Percentiles rank a stretch among this genome's conserved stretches.
These are phyloP conservation scores for Drosophila repleta DNA, from an alignment of 1,140 invertebrate species.

Conservation along the genomic window DNA sequence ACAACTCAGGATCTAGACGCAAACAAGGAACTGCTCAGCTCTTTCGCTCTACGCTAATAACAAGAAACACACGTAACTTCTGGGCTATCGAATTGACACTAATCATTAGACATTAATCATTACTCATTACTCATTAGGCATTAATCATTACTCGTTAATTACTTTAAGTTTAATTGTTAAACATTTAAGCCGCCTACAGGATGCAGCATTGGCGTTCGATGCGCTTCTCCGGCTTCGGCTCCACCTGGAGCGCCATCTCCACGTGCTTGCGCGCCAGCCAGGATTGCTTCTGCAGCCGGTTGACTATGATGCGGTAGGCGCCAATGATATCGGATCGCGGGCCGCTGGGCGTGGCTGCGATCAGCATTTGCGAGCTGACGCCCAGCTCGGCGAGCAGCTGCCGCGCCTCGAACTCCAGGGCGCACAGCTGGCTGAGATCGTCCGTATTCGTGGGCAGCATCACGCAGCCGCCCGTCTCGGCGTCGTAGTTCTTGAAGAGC, in stretches of 20 bases:
- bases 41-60: constrained; percentile 14
- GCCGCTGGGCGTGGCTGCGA: constrained; percentile 77
- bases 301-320: constrained; percentile 84
- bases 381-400: constrained; percentile 83
- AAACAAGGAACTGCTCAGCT: constrained; percentile 63
- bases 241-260: constrained; percentile 76
- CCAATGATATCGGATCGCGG: constrained; percentile 84
- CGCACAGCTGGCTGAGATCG: constrained; percentile 79
- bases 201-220: constrained; percentile 80
- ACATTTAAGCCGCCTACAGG: constrained; percentile 63
- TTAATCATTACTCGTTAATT: constrained; percentile 3
- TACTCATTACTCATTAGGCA: constrained; percentile 8
- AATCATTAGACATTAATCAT: constrained; percentile 21
- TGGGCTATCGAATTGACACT: constrained; percentile 35
- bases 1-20: constrained; percentile 54
- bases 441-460: constrained; percentile 84
- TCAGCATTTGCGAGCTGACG: constrained; percentile 82
- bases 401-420: constrained; percentile 83
- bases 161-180: constrained; percentile 24
- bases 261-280: constrained; percentile 79
- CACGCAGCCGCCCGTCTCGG: constrained; percentile 83
- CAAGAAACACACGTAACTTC: constrained; percentile 2
- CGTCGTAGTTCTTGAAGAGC: constrained; percentile 83
- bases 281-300: constrained; percentile 83
- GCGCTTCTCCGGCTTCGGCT: constrained; percentile 76